phyloP scores from a whole-genome alignment of 2,113 vertebrate species.

The chimpanzee (Pan troglodytes) region NHGRI_mPanTro3-v2.1_pri NC_072410.2:56745501-56746000 shows the following conservation, averaged over 20 bases:
- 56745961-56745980: conserved; percentile 66
- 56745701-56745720: background rate
- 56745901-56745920: conserved; percentile 13
- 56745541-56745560: background rate
- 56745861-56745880: conserved; percentile 29
- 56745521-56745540: background rate
- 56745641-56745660: conserved; percentile 9
- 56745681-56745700: background rate
- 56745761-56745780: background rate
- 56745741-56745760: conserved; percentile 32
- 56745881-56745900: background rate
- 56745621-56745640: background rate
- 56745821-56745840: background rate
- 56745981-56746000: conserved; percentile 66
- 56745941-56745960: conserved; percentile 47
- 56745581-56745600: conserved; percentile 27
- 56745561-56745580: conserved; percentile 8
- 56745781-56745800: background rate
- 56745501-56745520: background rate
- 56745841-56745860: background rate
- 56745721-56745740: background rate
- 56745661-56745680: background rate
- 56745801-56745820: background rate
- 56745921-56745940: background rate
- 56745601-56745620: conserved; percentile 1